Evolutionary conservation across 2,888 invertebrate species (phyloP), one percentile per base, ranked within the genome.

Genomic region (Blomia tropicalis): DNA sequence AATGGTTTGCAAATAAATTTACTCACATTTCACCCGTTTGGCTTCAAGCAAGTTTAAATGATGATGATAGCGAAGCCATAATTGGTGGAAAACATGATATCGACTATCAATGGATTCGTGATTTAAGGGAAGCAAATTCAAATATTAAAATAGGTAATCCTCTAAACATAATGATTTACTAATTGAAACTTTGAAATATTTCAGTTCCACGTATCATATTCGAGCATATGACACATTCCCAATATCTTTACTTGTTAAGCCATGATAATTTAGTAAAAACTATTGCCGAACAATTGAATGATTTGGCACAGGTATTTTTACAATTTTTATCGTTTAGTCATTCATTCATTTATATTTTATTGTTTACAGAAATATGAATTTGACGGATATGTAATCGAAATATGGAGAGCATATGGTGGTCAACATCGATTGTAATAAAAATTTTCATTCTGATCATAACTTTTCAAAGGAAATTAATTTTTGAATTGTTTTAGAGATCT

Each of bases 21-120:
- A 83, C 86, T 59, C 84, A 85, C 70, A 81, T 95, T 27, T 88
- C 92, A 0, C 95, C 95, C 0, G 93, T 93, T 0, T 96, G 95
- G 95, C 79, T 95, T 31, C 89, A 92, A 76, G 76, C 93, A 17
- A 80, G 81, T 64, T 77, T 83, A 43, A 81, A 81, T 63, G 63
- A 66, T 7, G 65, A 63, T 11, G 61, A 65, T 22, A 44, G 47
- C 5, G 43, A 44, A 1, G 60, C 59, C 19, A 47, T 29, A 4
- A 51, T 65, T 41, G 60, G 59, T 14, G 65, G 65, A 31, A 63
- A 27, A 5, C 88, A 91, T 74, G 90, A 92, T 76, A 81, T 91
- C 58, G 88, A 91, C 71, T 80, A 81, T 70, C 81, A 81, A 23
- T 91, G 91, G 91, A 77, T 89, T 71, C 79, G 79, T 66, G 80